These are phyloP conservation scores for Drosophila yakuba DNA, from an alignment of 1,140 invertebrate species.

Conservation along the genomic window DNA sequence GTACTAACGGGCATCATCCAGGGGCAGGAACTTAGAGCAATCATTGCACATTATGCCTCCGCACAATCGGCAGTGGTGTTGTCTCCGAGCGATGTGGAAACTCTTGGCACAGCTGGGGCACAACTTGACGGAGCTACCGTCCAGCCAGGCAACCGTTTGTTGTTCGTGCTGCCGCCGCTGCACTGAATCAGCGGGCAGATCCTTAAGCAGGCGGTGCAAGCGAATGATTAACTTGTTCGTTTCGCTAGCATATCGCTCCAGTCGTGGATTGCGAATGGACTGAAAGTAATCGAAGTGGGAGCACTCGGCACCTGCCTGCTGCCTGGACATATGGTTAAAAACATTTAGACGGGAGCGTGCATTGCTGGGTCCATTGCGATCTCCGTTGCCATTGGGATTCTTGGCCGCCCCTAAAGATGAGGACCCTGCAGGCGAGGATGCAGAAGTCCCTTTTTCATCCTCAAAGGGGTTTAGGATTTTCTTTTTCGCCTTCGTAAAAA, in stretches of 20 bases:
- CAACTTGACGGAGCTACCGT: constrained; percentile 94
- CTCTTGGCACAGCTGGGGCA: constrained; percentile 96
- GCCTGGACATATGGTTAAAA: constrained; percentile 87
- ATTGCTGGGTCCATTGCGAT: constrained; percentile 42
- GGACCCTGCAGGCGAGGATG: not conserved
- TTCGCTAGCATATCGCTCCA: constrained; percentile 96
- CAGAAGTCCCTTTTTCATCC: constrained; percentile 81
- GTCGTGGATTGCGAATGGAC: constrained; percentile 88
- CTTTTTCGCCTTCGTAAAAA: constrained; percentile 95
- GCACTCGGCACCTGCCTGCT: constrained; percentile 88
- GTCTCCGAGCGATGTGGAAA: constrained; percentile 94
- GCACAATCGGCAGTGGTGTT: constrained; percentile 98
- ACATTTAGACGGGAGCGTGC: constrained; percentile 70
- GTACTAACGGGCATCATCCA: constrained; percentile 92
- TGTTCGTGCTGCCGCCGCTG: constrained; percentile 93
- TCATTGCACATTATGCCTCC: constrained; percentile 97
- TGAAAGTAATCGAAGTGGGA: constrained; percentile 93
- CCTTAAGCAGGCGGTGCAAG: constrained; percentile 95
- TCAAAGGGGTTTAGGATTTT: constrained; percentile 92
- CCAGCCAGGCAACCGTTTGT: constrained; percentile 95
- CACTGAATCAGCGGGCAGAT: constrained; percentile 91
- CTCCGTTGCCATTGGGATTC: constrained; percentile 17
- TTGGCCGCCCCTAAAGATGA: not conserved
- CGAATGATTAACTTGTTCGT: constrained; percentile 98
- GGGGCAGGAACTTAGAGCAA: constrained; percentile 95